Base-by-base conservation (phyloP, 2,797 vertebrate species). In the Syngnathus acus region DNA sequence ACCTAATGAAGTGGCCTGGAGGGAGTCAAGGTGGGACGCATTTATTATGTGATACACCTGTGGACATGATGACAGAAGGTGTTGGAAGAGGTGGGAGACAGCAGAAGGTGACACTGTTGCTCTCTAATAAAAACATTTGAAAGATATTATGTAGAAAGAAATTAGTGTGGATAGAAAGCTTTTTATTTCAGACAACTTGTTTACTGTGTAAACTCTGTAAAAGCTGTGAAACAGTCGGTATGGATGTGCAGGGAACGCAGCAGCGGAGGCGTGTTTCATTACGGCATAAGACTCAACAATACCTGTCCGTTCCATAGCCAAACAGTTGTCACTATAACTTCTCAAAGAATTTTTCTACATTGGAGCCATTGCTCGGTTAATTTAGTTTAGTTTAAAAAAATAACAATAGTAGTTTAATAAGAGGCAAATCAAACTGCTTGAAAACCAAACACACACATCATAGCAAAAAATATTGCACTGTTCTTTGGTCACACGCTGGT, bases 21-120 rank as follows among this genome's bases (percentile, higher is more conserved):
- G 23, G 10, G 14, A 23, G 60, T 62, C 42, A 62, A 62, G 60
- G 60, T 62, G 60, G 21, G n/a, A 7, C 11, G 4, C 11, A 6
- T 26, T 14, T 7, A 43, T 23, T 21, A n/a, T 26, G 42, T 42
- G 17, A 60, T 42, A 14, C 59, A 62, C 59, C 59, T 62, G 39
- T 6, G 47, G 17, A 64, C 45, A 37, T 40, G 48, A 53, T 42
- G 50, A 54, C 64, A 65, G 47, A 39, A 65, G 38, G 50, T 65
- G 64, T 42, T 54, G 9, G 48, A 54, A 37, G n/a, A 62, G 60
- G 40, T 40, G 61, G 37, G 23, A 65, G 39, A 65, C 40, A 42
- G 32, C 64, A 65, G 48, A 54, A 54, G 64, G 64, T 40, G 50
- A 38, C 19, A 23, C 50, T 54, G 37, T 7, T 65, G 64, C 38